Percentiles rank a stretch among this genome's conserved stretches.
phyloP scores from a whole-genome alignment of 2,888 invertebrate genomes.

The Cabera pusaria region DNA sequence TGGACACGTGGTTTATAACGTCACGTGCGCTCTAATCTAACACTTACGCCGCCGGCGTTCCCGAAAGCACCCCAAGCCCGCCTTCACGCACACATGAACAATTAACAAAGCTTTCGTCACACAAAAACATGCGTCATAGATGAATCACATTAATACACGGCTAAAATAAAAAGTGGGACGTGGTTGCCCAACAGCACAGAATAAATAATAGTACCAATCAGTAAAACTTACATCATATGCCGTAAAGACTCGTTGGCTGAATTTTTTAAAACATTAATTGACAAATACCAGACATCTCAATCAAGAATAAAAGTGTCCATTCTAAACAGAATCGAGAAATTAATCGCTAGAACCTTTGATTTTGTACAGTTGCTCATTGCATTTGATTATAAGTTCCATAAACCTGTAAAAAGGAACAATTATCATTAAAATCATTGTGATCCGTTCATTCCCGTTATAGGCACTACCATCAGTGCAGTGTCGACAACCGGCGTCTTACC shows the following conservation, averaged over 20 bases:
- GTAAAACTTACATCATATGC: too few species aligned
- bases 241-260: too few species aligned
- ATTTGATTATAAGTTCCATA: too few species aligned
- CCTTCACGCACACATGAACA: constrained; percentile 43
- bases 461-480: constrained; percentile 21
- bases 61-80: constrained; percentile 48
- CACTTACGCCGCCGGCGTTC: constrained; percentile 37
- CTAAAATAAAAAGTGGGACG: constrained; percentile 34
- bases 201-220: too few species aligned
- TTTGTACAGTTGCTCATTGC: too few species aligned
- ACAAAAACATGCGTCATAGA: constrained; percentile 35
- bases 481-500: constrained; percentile 9
- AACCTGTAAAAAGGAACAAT: too few species aligned
- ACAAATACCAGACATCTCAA: too few species aligned
- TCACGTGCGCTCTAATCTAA: constrained; percentile 58
- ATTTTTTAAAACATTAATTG: too few species aligned
- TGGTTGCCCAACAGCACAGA: constrained; percentile 35
- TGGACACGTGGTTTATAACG: constrained; percentile 51
- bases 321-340: too few species aligned
- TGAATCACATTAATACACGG: constrained; percentile 28
- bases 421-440: too few species aligned
- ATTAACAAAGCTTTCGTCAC: constrained; percentile 46
- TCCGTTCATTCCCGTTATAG: constrained; percentile 12
- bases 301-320: too few species aligned
- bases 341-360: too few species aligned